Evolutionary conservation across 2,888 invertebrate genomes (phyloP), one percentile per base, ranked within the genome.

Genomic region (Cantharis nigra): DNA sequence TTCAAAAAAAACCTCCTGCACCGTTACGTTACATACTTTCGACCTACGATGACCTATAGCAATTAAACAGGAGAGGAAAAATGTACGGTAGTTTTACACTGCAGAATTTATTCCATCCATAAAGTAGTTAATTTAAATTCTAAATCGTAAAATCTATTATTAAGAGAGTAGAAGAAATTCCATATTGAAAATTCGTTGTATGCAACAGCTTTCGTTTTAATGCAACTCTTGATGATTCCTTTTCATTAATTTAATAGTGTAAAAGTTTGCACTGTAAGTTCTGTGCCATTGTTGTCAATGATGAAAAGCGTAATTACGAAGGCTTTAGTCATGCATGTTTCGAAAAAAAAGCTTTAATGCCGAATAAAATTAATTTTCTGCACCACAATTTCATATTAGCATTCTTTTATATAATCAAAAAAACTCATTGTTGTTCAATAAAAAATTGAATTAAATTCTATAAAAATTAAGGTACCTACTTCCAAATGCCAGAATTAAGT

Each of bases 21-120:
- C 77, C 77, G 77, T 77, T 77, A 77, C 65, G 26, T 33, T 33
- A 28, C 28, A 28, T 23, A 64, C 16, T 16, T 16, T 1, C 74
- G 77, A 77, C 77, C 77, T 77, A 64, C 67, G 67, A 69, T 77
- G 70, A 77, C 77, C 77, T 64, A n/a, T 49, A 74, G 69, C 77
- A 74, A 77, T 77, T 76, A 72, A 70, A 72, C 62, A 71, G 65
- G 76, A 72, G 64, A 72, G 70, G 76, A 76, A 76, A 67, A 72
- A 72, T 70, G 26, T 28, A 63, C 67, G 30, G 72, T 69, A 26
- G 67, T 72, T 72, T 72, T 49, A 49, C 49, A 49, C n/a, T 49
- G 49, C 49, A 49, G 49, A 49, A 49, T 49, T 49, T 49, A 49
- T 49, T 49, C 49, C 49, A 13, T 49, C 49, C 49, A 49, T 49